Base-by-base conservation (phyloP, 2,113 vertebrate genomes). In the Microcebus lehilahytsara region DNA sequence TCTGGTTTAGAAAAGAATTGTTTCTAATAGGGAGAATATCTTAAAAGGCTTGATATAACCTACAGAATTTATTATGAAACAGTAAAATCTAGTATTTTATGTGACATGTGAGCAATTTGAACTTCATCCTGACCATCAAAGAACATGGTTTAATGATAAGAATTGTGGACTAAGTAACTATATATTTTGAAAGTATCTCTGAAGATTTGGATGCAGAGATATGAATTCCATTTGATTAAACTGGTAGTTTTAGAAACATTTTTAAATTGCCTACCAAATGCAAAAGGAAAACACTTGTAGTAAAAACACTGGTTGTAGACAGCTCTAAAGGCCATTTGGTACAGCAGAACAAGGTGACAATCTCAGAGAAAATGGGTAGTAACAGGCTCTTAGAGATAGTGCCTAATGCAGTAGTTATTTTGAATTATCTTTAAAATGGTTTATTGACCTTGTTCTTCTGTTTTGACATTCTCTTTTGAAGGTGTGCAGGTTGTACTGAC, bases 371-470 rank as follows among this genome's bases (percentile, higher is more conserved):
- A 91, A 62, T 95, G 62, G 34, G 23, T 75, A 32, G n/a, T 72
- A 88, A 91, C 95, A 34, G 79, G 49, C 66, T 81, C 17, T 97
- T 56, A 32, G 83, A 85, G 62, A 51, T 2, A 27, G n/a, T 88
- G 27, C 58, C 84, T 97, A 91, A 83, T 77, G 92, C 34, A 56
- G 46, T 51, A 27, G 58, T 56, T 93, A 67, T 84, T 97, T 81
- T 53, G 80, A 96, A 69, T 92, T 71, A 92, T 81, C 51, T 83
- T 80, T 92, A 62, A 92, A 88, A 51, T 67, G 69, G 13, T 64
- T 93, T 89, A n/a, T 89, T 85, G 87, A 81, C 88, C 58, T 32
- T 12, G 11, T 90, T 96, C 27, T 96, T 81, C 69, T 97, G 25
- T 94, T 92, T 80, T 87, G 84, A 92, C 66, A 53, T 84, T 78